phyloP scores from a whole-genome alignment of 1,140 invertebrate species.

The Papilio machaon region DNA sequence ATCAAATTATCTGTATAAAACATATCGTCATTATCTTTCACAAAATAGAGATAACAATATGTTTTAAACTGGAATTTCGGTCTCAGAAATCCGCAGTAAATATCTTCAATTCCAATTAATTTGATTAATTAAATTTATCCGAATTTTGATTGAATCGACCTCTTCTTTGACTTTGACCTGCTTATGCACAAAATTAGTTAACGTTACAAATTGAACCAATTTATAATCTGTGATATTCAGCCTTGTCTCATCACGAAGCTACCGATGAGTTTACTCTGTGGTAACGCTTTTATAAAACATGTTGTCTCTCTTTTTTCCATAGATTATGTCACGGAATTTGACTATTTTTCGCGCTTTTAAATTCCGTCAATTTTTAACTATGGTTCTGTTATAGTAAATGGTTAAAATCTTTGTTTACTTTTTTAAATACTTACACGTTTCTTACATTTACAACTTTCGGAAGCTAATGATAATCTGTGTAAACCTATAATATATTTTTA shows the following conservation, averaged over 20 bases:
- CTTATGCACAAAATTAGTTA: constrained; percentile 17
- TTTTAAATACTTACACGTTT: neutral
- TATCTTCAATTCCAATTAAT: constrained; percentile 1
- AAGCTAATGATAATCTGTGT: too few relatives aligned
- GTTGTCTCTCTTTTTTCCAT: neutral
- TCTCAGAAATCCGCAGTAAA: neutral
- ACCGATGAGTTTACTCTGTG: neutral
- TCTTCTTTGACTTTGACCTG: constrained; percentile 25
- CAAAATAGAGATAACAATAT: too few relatives aligned
- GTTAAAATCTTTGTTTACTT: neutral
- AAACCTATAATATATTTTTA: too few relatives aligned
- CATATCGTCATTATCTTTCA: too few relatives aligned
- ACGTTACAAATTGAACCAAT: constrained; percentile 35
- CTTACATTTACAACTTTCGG: too few relatives aligned
- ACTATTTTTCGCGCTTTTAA: neutral
- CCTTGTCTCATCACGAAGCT: constrained; percentile 10
- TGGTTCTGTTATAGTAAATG: neutral
- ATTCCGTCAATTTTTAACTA: constrained; percentile 2
- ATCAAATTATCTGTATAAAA: too few relatives aligned
- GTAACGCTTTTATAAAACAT: neutral
- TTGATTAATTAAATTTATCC: constrained; percentile 17
- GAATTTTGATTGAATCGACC: constrained; percentile 24
- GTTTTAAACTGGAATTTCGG: too few relatives aligned
- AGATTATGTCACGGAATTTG: neutral
- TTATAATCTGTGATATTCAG: constrained; percentile 28